Evolutionary conservation across 2,113 vertebrate genomes (phyloP).

Genomic region (Leptobrachium ailaonicum): DNA sequence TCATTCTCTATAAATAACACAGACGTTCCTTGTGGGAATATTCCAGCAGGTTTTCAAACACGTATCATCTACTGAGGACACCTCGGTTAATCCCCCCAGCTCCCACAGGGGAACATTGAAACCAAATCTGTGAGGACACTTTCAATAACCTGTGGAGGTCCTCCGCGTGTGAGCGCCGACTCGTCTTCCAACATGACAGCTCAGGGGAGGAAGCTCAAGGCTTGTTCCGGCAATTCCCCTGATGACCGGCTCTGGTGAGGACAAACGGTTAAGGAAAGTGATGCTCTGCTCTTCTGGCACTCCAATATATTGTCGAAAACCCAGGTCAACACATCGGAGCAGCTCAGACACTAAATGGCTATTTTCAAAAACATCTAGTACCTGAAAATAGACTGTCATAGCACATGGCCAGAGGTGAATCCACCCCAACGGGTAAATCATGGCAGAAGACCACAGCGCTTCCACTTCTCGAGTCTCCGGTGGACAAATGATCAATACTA

Average conservation of each 20-base stretch:
- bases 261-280: too few species aligned
- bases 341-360: too few species aligned
- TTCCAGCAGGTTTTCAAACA: not conserved
- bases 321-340: not conserved
- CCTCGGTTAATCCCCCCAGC: not conserved
- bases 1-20: not conserved
- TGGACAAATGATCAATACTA: too few species aligned
- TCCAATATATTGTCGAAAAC: not conserved
- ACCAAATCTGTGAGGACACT: not conserved
- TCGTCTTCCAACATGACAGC: not conserved
- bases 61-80: not conserved
- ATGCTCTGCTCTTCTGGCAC: too few species aligned
- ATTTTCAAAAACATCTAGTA: too few species aligned
- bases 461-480: too few species aligned
- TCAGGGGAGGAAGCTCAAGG: not conserved
- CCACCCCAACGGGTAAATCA: too few species aligned
- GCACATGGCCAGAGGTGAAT: too few species aligned
- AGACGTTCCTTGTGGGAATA: not conserved
- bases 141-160: not conserved
- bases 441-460: too few species aligned
- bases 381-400: too few species aligned
- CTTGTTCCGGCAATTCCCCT: not conserved
- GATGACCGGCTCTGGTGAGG: not conserved
- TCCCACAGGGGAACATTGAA: not conserved
- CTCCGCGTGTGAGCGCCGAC: not conserved